Base-by-base conservation (phyloP, 1,140 invertebrate genomes). In the Orius insidiosus region DNA sequence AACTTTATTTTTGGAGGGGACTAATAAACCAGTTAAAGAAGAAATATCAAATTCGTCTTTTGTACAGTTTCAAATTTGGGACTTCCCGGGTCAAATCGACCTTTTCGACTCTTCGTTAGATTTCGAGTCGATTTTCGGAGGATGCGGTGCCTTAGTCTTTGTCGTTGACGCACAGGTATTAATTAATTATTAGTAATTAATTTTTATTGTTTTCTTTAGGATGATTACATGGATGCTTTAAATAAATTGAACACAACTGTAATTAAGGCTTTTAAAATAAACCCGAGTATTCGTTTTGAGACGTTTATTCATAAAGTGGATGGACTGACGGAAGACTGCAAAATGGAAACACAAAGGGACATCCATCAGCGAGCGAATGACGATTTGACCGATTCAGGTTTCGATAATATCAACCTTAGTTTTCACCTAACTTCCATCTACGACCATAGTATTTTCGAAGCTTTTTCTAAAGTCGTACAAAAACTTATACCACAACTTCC, bases 401-500 rank as follows among this genome's bases (percentile, higher is more conserved):
- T 69, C 53, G 81, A 88, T 57, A 78, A 86, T 63, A 84, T 90
- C 47, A 82, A 88, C 62, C 63, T 90, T 11, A 89, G 90, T 59
- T 98, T 97, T 68, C 93, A 98, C 65, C 67, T 98, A 33, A 99
- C 96, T 97, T n/a, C 90, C 48, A 98, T 99, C 53, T 98, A 98
- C 63, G 96, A 99, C 67, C 95, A 99, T 62, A 98, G 94, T 48
- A 98, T n/a, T 99, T 66, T 99, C 98, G 69, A 96, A 99, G 71
- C 95, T n/a, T 98, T 98, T 64, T 97, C 90, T 55, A 98, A 98
- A 81, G 94, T 98, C 54, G 93, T 99, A 40, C 96, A 99, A 62
- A 98, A 98, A 64, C 67, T 99, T 48, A 98, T 98, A 59, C 90
- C n/a, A 39, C 93, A 98, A 62, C 68, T 98, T 52, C 87, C 93